Conservation (phyloP, 2,888 invertebrate species). For the Plebejus argus region DNA sequence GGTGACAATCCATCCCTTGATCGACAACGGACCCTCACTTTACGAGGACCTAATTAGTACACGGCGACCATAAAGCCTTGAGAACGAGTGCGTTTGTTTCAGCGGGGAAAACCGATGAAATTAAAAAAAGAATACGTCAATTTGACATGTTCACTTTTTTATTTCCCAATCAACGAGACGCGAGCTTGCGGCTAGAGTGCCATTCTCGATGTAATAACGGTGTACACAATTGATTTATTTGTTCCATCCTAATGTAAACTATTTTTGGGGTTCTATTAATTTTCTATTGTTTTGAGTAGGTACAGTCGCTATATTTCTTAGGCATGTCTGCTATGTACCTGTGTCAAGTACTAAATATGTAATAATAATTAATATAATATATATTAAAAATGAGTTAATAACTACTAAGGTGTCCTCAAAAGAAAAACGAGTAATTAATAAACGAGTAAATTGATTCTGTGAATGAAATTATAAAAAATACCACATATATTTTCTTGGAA, state of each 20-base stretch:
- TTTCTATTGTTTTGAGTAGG: not conserved
- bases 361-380: too few species aligned
- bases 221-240: not conserved
- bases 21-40: slow-evolving; percentile 68
- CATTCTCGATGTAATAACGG: slow-evolving; percentile 14
- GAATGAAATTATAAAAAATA: not conserved
- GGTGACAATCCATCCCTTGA: slow-evolving; percentile 63
- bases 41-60: slow-evolving; percentile 73
- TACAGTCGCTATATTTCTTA: not conserved
- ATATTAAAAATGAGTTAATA: too few species aligned
- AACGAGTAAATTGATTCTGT: not conserved
- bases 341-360: not conserved
- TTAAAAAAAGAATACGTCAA: slow-evolving; percentile 14
- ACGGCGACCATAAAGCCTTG: slow-evolving; percentile 47
- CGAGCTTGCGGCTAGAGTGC: slow-evolving; percentile 11
- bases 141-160: slow-evolving; percentile 18
- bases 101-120: slow-evolving; percentile 21
- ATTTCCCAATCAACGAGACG: slow-evolving; percentile 24
- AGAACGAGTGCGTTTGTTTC: slow-evolving; percentile 34
- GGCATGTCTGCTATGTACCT: not conserved
- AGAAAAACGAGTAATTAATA: not conserved
- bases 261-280: not conserved
- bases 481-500: not conserved
- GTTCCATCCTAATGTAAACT: not conserved
- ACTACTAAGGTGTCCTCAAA: not conserved